Percentiles rank a stretch among this genome's conserved stretches.
Evolutionary conservation across 2,888 invertebrate genomes (phyloP).

Genomic region (Operophtera brumata): DNA sequence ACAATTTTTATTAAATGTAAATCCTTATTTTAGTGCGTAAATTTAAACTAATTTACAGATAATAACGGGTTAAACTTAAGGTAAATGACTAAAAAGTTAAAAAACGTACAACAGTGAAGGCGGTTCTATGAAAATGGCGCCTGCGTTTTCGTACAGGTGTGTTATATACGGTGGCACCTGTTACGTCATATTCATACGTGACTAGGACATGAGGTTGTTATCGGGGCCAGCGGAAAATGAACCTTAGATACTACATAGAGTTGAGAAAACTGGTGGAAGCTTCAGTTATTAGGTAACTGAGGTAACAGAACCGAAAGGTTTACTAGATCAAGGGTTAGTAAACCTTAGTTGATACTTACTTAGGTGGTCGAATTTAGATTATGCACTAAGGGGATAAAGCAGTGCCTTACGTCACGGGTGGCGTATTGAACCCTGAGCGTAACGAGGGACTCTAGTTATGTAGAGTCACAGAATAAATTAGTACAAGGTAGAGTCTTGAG

Average conservation of each 20-base stretch:
- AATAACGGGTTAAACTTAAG: slow-evolving; percentile 42
- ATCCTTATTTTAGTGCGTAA: slow-evolving; percentile 31
- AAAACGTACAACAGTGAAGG: slow-evolving; percentile 43
- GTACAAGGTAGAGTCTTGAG: too few relatives aligned
- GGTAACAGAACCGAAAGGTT: slow-evolving; percentile 3
- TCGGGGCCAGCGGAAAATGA: slow-evolving; percentile 42
- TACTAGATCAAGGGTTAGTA: too few relatives aligned
- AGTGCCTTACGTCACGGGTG: too few relatives aligned
- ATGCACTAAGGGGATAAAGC: too few relatives aligned
- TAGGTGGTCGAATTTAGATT: too few relatives aligned
- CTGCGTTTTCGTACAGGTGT: slow-evolving; percentile 49
- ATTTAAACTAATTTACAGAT: slow-evolving; percentile 33
- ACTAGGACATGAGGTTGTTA: slow-evolving; percentile 60
- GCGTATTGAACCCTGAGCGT: too few relatives aligned
- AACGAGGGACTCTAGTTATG: too few relatives aligned
- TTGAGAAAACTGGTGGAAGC: slow-evolving; percentile 9
- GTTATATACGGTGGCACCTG: slow-evolving; percentile 71
- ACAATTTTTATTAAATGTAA: slow-evolving; percentile 10
- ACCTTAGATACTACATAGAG: not conserved
- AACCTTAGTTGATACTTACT: too few relatives aligned
- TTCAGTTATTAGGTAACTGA: slow-evolving; percentile 1
- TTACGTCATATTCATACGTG: slow-evolving; percentile 76
- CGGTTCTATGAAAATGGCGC: slow-evolving; percentile 66
- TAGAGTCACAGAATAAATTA: too few relatives aligned
- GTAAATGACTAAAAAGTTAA: slow-evolving; percentile 46